Conservation (phyloP, 2,113 vertebrate genomes). For the Lasiurus borealis region DNA sequence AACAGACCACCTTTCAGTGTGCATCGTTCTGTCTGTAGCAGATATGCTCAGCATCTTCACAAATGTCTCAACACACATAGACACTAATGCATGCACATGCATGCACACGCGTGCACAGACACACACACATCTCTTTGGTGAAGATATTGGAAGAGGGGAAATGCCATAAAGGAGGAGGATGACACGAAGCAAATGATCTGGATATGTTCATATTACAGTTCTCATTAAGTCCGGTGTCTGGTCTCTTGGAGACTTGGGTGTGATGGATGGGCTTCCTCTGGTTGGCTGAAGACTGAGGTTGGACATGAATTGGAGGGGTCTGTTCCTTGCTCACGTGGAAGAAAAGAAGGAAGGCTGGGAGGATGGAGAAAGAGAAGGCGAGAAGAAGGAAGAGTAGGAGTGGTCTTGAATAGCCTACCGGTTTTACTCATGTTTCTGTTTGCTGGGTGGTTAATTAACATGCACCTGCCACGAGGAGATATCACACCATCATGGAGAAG, state of each 20-base stretch:
- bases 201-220: conserved; percentile 5
- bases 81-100: too few relatives aligned
- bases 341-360: background rate
- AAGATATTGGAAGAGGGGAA: background rate
- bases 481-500: background rate
- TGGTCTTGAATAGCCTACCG: background rate
- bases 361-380: background rate
- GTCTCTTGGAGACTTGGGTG: background rate
- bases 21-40: too few relatives aligned
- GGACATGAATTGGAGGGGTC: background rate
- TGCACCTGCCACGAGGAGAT: background rate
- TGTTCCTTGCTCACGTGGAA: background rate
- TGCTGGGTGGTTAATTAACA: background rate
- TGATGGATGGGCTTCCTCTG: background rate
- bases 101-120: background rate
- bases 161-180: background rate
- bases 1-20: background rate
- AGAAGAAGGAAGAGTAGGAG: background rate
- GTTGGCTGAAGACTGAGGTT: background rate
- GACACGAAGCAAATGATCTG: background rate
- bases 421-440: background rate
- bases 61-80: background rate
- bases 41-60: background rate
- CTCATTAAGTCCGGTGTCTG: background rate
- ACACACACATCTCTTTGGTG: background rate